Percentiles rank a stretch among this genome's conserved stretches.
Conservation (phyloP, 2,888 invertebrate species). For the Dasypolia templi region DNA sequence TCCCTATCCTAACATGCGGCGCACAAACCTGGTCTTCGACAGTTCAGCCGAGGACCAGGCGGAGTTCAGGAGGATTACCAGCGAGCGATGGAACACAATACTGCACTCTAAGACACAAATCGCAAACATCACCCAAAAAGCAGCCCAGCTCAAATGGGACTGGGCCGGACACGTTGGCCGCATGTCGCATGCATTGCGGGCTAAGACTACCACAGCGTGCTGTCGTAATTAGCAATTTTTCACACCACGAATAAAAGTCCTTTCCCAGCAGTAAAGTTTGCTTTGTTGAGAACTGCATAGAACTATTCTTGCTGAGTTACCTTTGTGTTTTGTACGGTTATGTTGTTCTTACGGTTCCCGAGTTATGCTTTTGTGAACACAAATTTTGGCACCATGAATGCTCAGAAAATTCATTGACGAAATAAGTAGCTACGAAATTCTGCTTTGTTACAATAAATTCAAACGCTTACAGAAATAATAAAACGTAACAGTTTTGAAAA, state of each 20-base stretch:
- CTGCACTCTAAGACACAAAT: too few species aligned
- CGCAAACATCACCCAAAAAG: too few species aligned
- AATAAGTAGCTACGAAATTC: conserved; percentile 15
- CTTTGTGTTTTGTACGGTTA: neutral
- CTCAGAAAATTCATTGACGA: conserved; percentile 16
- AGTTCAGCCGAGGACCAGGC: too few species aligned
- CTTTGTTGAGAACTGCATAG: neutral
- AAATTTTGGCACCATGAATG: neutral
- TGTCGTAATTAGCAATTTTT: neutral
- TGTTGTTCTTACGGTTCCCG: neutral
- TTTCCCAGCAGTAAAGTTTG: neutral
- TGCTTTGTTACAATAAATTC: conserved; percentile 11
- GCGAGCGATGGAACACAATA: too few species aligned
- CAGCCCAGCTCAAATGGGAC: too few species aligned
- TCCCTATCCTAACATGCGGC: too few species aligned
- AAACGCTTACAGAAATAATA: conserved; percentile 16
- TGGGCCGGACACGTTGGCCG: too few species aligned
- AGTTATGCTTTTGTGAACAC: conserved; percentile 7
- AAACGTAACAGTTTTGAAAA: conserved; percentile 10
- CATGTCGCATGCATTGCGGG: too few species aligned
- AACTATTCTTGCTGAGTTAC: neutral
- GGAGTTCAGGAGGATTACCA: too few species aligned
- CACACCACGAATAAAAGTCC: neutral
- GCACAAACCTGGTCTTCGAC: too few species aligned
- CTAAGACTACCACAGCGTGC: too few species aligned